Percentiles rank a stretch among this genome's conserved stretches.
Conservation (phyloP, 2,888 invertebrate genomes). For the Silvanus unidentatus region DNA sequence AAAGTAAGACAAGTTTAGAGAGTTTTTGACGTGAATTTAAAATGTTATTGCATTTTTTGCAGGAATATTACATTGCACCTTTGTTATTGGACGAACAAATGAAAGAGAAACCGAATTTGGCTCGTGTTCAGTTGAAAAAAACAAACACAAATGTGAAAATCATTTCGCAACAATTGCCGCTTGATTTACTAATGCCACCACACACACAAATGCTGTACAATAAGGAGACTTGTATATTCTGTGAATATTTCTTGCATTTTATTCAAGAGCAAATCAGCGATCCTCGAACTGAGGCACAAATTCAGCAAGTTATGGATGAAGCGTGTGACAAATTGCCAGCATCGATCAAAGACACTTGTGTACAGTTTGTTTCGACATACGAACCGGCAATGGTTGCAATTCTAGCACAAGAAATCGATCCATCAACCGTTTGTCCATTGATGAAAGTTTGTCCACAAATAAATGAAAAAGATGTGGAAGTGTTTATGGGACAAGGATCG, state of each 20-base stretch:
- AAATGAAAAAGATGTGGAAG: constrained; percentile 51
- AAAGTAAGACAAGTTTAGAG: neutral
- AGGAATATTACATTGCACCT: constrained; percentile 40
- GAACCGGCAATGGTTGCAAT: constrained; percentile 74
- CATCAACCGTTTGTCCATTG: constrained; percentile 68
- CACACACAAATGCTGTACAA: constrained; percentile 38
- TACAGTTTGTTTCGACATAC: constrained; percentile 70
- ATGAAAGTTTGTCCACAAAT: constrained; percentile 60
- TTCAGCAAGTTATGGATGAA: constrained; percentile 60
- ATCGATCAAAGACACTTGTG: constrained; percentile 59
- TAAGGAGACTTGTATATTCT: constrained; percentile 64
- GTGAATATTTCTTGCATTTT: constrained; percentile 77
- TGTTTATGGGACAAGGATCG: constrained; percentile 51
- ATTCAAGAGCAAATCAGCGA: constrained; percentile 67
- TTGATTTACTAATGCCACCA: constrained; percentile 48
- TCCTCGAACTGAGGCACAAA: constrained; percentile 62
- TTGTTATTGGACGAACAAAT: constrained; percentile 51
- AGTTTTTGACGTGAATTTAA: no score
- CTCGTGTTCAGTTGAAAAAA: constrained; percentile 26
- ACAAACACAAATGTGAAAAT: constrained; percentile 15
- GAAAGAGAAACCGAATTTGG: constrained; percentile 1
- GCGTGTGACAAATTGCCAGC: constrained; percentile 65
- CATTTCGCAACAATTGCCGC: constrained; percentile 47
- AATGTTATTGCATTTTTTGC: no score
- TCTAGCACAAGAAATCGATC: constrained; percentile 72